phyloP scores from a whole-genome alignment of 2,888 invertebrate genomes.

The Anoncus sp. region DNA sequence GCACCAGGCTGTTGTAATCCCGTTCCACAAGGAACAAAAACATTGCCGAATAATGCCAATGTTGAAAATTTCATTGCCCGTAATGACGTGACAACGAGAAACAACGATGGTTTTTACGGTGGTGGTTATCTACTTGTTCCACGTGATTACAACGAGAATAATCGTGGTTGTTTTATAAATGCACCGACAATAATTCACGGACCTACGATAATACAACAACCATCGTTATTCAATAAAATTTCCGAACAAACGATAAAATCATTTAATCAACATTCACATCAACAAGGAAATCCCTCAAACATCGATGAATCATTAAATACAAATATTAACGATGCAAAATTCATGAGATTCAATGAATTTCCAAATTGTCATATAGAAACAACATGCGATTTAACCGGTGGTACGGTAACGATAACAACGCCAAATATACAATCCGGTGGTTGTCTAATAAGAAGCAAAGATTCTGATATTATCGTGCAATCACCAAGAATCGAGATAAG shows the following conservation, averaged over 20 bases:
- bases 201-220: slow-evolving; percentile 71
- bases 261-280: neutral
- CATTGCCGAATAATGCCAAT: slow-evolving; percentile 2
- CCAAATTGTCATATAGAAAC: slow-evolving; percentile 71
- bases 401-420: slow-evolving; percentile 76
- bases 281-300: neutral
- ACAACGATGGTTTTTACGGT: slow-evolving; percentile 64
- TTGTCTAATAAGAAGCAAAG: slow-evolving; percentile 71
- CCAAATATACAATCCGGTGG: slow-evolving; percentile 70
- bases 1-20: slow-evolving; percentile 78
- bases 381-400: slow-evolving; percentile 74
- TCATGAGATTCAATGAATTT: neutral
- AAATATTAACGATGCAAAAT: neutral
- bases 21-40: slow-evolving; percentile 30
- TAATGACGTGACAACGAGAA: slow-evolving; percentile 12
- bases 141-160: slow-evolving; percentile 69
- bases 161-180: slow-evolving; percentile 76
- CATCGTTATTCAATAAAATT: slow-evolving; percentile 17
- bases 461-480: slow-evolving; percentile 69
- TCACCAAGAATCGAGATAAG: slow-evolving; percentile 74
- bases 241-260: neutral
- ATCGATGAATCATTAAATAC: neutral
- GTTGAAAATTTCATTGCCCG: slow-evolving; percentile 1
- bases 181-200: slow-evolving; percentile 75
- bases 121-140: slow-evolving; percentile 71